These are phyloP conservation scores for Amphilophus citrinellus DNA, from an alignment of 2,113 vertebrate species.

Conservation along the genomic window DNA sequence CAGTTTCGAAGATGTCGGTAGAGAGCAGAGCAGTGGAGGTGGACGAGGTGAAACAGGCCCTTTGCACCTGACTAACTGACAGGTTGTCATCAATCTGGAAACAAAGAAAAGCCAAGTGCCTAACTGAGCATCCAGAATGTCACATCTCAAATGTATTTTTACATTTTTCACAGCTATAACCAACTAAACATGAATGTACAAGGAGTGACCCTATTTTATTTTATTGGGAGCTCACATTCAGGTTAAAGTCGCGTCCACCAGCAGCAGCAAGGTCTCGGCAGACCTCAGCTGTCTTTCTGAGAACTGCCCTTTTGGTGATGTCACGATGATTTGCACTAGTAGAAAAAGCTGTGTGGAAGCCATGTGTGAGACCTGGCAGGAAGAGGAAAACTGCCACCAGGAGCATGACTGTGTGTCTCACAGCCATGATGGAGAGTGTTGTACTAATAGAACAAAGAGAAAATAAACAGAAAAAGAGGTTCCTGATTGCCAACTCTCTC, in stretches of 20 bases:
- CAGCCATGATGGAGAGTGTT: constrained; percentile 13
- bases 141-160: neutral
- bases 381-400: neutral
- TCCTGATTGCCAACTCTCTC: too few species aligned
- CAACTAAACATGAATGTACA: neutral
- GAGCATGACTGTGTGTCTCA: neutral
- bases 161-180: fast-evolving
- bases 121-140: neutral
- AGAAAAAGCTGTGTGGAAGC: constrained; percentile 61
- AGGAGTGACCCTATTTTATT: fast-evolving
- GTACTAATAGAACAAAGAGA: neutral
- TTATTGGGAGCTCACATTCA: constrained; percentile 49
- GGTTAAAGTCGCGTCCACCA: constrained; percentile 39
- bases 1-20: constrained; percentile 38
- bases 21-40: constrained; percentile 26
- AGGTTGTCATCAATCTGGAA: constrained; percentile 62
- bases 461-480: too few species aligned
- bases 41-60: constrained; percentile 54
- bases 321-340: constrained; percentile 54
- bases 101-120: constrained; percentile 1
- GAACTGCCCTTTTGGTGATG: constrained; percentile 62
- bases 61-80: constrained; percentile 45
- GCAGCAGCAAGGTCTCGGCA: constrained; percentile 57
- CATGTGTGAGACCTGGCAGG: neutral
- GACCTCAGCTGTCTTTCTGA: constrained; percentile 67